These are phyloP conservation scores for Spialia ferax DNA, from an alignment of 2,888 invertebrate species.

Conservation along the genomic window DNA sequence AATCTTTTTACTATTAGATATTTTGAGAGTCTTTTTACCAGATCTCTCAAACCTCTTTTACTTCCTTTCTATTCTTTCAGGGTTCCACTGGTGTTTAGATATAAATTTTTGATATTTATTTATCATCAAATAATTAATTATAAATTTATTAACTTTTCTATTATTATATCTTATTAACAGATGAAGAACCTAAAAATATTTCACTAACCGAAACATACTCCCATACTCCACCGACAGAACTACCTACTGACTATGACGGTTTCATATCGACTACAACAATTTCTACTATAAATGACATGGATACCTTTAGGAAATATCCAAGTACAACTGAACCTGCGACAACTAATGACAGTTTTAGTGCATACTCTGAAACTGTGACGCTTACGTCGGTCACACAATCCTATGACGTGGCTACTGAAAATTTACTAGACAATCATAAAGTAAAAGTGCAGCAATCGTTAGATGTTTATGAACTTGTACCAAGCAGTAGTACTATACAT, in stretches of 20 bases:
- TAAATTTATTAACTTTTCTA: slow-evolving; percentile 47
- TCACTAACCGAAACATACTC: slow-evolving; percentile 80
- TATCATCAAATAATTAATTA: slow-evolving; percentile 1
- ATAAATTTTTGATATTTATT: background rate
- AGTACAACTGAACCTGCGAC: background rate
- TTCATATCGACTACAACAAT: slow-evolving; percentile 27
- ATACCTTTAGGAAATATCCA: background rate
- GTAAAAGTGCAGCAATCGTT: slow-evolving; percentile 1
- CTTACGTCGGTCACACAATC: slow-evolving; percentile 41
- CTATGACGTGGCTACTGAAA: slow-evolving; percentile 41
- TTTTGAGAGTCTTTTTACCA: slow-evolving; percentile 1
- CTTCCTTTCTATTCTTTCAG: background rate
- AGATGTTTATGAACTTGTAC: slow-evolving; percentile 55
- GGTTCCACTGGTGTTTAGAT: background rate
- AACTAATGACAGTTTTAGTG: background rate
- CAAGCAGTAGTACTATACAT: slow-evolving; percentile 72
- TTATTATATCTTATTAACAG: slow-evolving; percentile 83
- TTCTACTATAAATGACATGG: background rate
- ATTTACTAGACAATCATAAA: slow-evolving; percentile 43
- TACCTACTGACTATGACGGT: slow-evolving; percentile 52
- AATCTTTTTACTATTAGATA: background rate
- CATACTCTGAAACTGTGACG: slow-evolving; percentile 46
- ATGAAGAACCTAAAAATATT: slow-evolving; percentile 80
- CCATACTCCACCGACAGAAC: slow-evolving; percentile 61
- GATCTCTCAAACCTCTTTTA: background rate